Evolutionary conservation across 2,113 vertebrate genomes (phyloP).

Genomic region (Cyprinodon variegatus): DNA sequence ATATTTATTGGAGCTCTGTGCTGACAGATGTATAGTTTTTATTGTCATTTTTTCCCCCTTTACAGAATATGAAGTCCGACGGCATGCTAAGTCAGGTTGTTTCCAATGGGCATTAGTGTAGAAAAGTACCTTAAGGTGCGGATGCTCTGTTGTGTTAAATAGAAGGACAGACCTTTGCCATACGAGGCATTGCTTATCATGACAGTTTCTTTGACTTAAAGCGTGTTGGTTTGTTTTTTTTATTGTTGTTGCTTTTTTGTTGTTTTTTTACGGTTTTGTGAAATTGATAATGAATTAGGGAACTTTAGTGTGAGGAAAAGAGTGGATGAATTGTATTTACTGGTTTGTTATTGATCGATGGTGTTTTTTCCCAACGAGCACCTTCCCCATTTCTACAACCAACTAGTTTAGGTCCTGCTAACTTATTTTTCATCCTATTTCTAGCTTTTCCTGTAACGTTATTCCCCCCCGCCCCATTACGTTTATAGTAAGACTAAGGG

Average conservation of each 20-base stretch:
- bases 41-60: conserved; percentile 53
- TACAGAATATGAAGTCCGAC: conserved; percentile 62
- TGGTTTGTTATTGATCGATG: conserved; percentile 70
- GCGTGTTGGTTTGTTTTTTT: conserved; percentile 65
- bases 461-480: conserved; percentile 15
- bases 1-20: conserved; percentile 77
- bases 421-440: conserved; percentile 47
- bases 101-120: conserved; percentile 68
- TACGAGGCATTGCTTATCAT: conserved; percentile 58
- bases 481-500: conserved; percentile 42
- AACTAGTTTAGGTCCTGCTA: conserved; percentile 27
- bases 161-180: conserved; percentile 54
- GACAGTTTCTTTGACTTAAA: conserved; percentile 67
- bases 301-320: conserved; percentile 6
- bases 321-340: conserved; percentile 38
- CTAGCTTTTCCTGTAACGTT: conserved; percentile 53
- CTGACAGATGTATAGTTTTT: conserved; percentile 78
- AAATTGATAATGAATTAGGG: conserved; percentile 7
- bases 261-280: conserved; percentile 26
- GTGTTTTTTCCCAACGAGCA: conserved; percentile 67
- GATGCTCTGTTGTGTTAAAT: conserved; percentile 14
- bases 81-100: conserved; percentile 61
- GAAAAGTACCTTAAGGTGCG: conserved; percentile 25
- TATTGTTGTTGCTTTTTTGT: conserved; percentile 59
- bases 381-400: conserved; percentile 53